Percentiles rank a stretch among this genome's conserved stretches.
Evolutionary conservation across 2,113 vertebrate species (phyloP).

Genomic region (Pyrgilauda ruficollis): DNA sequence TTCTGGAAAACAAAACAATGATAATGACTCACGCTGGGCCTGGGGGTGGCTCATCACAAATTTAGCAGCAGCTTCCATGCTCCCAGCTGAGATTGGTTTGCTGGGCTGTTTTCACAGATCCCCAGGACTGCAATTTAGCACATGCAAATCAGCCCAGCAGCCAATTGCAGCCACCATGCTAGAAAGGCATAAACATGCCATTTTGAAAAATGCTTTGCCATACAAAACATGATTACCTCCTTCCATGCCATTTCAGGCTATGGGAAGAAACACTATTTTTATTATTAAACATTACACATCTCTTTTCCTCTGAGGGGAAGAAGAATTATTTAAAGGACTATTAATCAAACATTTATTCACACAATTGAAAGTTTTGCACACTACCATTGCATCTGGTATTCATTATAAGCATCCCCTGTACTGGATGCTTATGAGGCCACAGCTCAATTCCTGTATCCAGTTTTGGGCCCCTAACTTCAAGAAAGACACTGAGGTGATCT

Average conservation of each 20-base stretch:
- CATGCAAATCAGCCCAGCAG: conserved; percentile 38
- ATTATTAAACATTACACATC: background rate
- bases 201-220: conserved; percentile 20
- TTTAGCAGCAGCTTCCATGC: conserved; percentile 60
- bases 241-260: conserved; percentile 41
- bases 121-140: conserved; percentile 37
- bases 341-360: conserved; percentile 6
- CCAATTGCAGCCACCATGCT: conserved; percentile 33
- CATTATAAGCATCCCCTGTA: background rate
- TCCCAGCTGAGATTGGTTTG: conserved; percentile 55
- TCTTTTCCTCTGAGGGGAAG: background rate
- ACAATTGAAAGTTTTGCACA: background rate
- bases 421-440: background rate
- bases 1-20: conserved; percentile 58
- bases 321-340: conserved; percentile 32
- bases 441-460: background rate
- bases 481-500: background rate
- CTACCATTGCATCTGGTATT: background rate
- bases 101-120: conserved; percentile 42
- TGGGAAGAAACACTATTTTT: background rate
- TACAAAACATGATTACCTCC: conserved; percentile 12
- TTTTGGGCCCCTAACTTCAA: background rate
- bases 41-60: conserved; percentile 50
- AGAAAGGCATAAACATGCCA: conserved; percentile 3
- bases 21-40: conserved; percentile 29